These are phyloP conservation scores for Noctuana brunneofusca DNA, from an alignment of 2,888 invertebrate species.

Conservation along the genomic window DNA sequence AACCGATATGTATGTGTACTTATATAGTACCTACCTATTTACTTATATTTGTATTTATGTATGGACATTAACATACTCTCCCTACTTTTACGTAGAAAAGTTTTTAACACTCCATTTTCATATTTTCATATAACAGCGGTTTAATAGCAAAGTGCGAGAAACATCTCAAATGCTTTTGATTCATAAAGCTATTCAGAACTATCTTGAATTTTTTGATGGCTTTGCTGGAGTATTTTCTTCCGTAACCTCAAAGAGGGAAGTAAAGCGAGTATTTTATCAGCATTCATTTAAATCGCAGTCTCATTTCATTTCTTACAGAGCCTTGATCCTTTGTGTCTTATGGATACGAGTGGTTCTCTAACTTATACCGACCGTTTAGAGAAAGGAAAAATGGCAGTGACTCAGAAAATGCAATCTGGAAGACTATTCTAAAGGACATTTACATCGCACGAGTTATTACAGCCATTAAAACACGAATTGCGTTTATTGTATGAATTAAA, in stretches of 20 bases:
- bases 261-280: slow-evolving; percentile 25
- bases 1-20: too few species aligned
- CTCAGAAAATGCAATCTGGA: slow-evolving; percentile 28
- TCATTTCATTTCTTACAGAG: slow-evolving; percentile 32
- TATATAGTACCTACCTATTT: too few species aligned
- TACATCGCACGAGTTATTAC: slow-evolving; percentile 25
- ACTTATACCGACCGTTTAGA: slow-evolving; percentile 27
- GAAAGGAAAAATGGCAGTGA: slow-evolving; percentile 29
- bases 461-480: slow-evolving; percentile 8
- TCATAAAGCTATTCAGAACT: background rate
- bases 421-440: slow-evolving; percentile 25
- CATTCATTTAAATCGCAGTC: slow-evolving; percentile 31
- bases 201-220: slow-evolving; percentile 11
- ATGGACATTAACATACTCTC: too few species aligned
- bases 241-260: slow-evolving; percentile 18
- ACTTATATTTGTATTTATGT: too few species aligned
- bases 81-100: too few species aligned
- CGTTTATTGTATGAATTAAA: slow-evolving; percentile 9
- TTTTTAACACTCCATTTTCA: too few species aligned
- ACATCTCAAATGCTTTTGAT: background rate
- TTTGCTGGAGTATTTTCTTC: slow-evolving; percentile 13
- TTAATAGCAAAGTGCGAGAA: background rate
- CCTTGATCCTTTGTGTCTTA: slow-evolving; percentile 32
- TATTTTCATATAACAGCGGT: too few species aligned
- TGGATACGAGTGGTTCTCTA: slow-evolving; percentile 23